Evolutionary conservation across 1,140 invertebrate genomes (phyloP), one percentile per base, ranked within the genome.

Genomic region (Sogatella furcifera): DNA sequence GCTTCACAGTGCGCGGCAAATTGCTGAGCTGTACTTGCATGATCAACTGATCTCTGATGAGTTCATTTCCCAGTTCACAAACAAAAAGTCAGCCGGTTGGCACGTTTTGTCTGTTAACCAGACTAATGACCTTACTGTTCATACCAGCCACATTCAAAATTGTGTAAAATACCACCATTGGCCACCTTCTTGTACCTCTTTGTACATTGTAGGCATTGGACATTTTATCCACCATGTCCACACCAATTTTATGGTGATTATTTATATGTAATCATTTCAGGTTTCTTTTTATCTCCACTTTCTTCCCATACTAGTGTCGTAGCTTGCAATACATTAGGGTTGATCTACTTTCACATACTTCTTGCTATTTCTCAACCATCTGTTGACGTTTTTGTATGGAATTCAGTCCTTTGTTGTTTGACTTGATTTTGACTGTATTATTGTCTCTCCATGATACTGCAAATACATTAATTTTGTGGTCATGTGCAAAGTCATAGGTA

Each of bases 221-320:
- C 57, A 72, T 59, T 64, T 72, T 55, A 63, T 74, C 72, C 11
- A 71, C 62, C 5, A 56, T 64, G 60, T 75, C 76, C 0, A 75
- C 72, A 19, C 69, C 72, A 41, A 64, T 66, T 68, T 77, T 76
- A 13, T 69, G 72, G 28, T 44, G 10, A 61, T 77, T 72, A 49
- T n/a, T 76, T 74, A 62, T 65, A 67, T 10, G 59, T 66, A 19
- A 74, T 68, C 14, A 75, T 71, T 38, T 69, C 67, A 24, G 73
- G 72, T 62, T 74, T 75, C 21, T 64, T 52, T 41, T 63, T 28
- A 13, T 66, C 61, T 43, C 44, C 46, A 31, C 49, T 62, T 42
- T 55, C 52, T 41, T 61, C 53, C 63, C 61, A 60, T 66, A 52
- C 41, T 46, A 24, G 60, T 66, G n/a, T 67, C 64, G 56, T 67